Evolutionary conservation across 2,797 vertebrate species (phyloP), one percentile per base, ranked within the genome.

Genomic region (Falco berigora): DNA sequence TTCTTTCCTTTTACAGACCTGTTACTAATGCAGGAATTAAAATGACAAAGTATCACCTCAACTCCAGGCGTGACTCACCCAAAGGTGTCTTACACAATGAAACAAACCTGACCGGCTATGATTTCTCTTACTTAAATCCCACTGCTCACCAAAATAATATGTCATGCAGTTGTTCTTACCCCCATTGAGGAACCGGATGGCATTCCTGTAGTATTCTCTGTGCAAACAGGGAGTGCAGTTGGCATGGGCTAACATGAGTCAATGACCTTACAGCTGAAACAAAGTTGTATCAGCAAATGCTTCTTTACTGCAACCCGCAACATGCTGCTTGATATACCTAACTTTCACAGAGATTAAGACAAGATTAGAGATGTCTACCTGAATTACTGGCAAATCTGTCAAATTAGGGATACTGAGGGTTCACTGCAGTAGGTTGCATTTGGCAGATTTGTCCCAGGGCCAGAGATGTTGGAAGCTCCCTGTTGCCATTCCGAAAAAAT

Each of bases 71-170:
- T 2, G 6, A 42, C 49, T 58, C 44, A 58, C 27, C n/a, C 42
- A 28, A 56, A 76, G n/a, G 47, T 8, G 20, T 34, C 27, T 15
- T 56, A 61, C 15, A 38, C 27, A 66, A 64, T 8, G 22, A 84
- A 80, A 49, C 24, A n/a, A 75, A 34, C 13, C 10, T 1, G 0
- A 53, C 17, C 62, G 64, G 10, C 24, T 59, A 8, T 0, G 1
- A 17, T 66, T 88, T 47, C 36, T 76, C 63, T 14, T 10, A 20
- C 16, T 42, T 62, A n/a, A 28, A 75, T 81, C 40, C 11, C 42
- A 36, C 4, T 6, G 20, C 9, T 56, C 14, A 59, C 28, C 5
- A 30, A 61, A 61, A 42, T 32, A 14, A 20, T 10, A 14, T 0
- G 44, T 32, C 32, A 30, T 5, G 7, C 12, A 17, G 16, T 24